A percentile compares a stretch with the other conserved stretches of the same genome.
These are phyloP conservation scores for Caenorhabditis virilis DNA, from an alignment of 2,888 invertebrate species.

Conservation along the genomic window DNA sequence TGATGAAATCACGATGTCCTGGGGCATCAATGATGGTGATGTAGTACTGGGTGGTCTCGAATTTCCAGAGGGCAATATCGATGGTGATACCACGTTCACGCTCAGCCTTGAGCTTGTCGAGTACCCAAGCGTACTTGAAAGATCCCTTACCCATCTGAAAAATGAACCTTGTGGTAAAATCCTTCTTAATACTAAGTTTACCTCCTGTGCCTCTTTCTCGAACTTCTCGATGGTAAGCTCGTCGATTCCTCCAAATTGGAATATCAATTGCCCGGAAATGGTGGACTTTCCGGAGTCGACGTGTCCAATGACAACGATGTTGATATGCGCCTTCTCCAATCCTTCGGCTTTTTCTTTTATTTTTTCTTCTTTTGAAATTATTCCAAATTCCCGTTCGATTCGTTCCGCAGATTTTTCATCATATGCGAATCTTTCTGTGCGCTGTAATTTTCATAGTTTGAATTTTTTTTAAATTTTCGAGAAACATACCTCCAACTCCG, in stretches of 20 bases:
- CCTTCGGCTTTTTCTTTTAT: too few species aligned
- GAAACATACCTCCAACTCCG: too few species aligned
- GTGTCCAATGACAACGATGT: constrained; percentile 98
- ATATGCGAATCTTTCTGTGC: too few species aligned
- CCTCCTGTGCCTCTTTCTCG: constrained; percentile 98
- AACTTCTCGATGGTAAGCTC: constrained; percentile 99
- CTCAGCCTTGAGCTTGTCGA: constrained; percentile 91
- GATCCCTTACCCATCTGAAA: constrained; percentile 76
- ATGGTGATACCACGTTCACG: constrained; percentile 69
- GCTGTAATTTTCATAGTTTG: too few species aligned
- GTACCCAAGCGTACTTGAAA: constrained; percentile 99
- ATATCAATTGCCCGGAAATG: too few species aligned
- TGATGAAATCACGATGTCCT: constrained; percentile 99
- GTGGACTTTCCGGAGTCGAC: constrained; percentile 97
- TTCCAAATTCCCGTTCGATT: too few species aligned
- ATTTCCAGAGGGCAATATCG: constrained; percentile 69
- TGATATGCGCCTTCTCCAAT: too few species aligned
- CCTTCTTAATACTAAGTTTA: constrained; percentile 5
- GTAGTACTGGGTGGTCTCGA: constrained; percentile 69
- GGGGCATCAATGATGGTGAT: constrained; percentile 92
- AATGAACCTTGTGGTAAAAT: background rate
- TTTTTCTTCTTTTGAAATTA: too few species aligned
- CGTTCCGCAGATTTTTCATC: too few species aligned
- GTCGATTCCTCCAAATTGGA: constrained; percentile 99
- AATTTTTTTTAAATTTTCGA: too few species aligned